Evolutionary conservation across 1,140 invertebrate species (phyloP).

Genomic region (Papilio machaon): DNA sequence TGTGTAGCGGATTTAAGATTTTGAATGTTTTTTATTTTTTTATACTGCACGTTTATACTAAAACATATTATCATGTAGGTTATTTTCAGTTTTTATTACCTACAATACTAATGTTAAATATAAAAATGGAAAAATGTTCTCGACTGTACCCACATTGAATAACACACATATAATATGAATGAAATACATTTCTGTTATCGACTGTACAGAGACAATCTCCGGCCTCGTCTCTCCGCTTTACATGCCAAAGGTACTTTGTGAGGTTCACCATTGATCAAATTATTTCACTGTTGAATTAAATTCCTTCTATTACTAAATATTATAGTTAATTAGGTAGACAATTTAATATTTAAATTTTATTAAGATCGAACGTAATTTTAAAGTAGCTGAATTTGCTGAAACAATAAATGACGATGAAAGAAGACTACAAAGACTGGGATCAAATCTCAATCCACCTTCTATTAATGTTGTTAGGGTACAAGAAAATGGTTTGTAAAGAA

Average conservation of each 20-base stretch:
- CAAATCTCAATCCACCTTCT: background rate
- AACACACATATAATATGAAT: too few species aligned
- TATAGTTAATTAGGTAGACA: background rate
- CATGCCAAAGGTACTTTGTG: background rate
- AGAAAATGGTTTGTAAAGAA: background rate
- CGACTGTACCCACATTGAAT: too few species aligned
- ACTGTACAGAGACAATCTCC: background rate
- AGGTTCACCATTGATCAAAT: background rate
- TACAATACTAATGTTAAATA: too few species aligned
- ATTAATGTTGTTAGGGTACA: background rate
- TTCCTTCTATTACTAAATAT: background rate
- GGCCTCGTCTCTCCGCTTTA: background rate
- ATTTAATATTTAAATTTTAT: background rate
- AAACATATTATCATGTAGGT: background rate
- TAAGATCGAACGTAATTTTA: too few species aligned
- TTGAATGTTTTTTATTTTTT: too few species aligned
- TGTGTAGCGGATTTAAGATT: too few species aligned
- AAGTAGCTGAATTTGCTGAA: too few species aligned
- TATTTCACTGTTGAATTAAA: background rate
- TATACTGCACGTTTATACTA: too few species aligned
- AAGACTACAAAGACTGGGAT: too few species aligned
- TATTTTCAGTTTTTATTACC: too few species aligned
- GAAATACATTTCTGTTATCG: background rate
- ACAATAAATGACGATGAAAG: too few species aligned
- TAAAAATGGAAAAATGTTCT: too few species aligned